Evolutionary conservation across 2,797 vertebrate species (phyloP).

Genomic region (Myoxocephalus aenaeus): DNA sequence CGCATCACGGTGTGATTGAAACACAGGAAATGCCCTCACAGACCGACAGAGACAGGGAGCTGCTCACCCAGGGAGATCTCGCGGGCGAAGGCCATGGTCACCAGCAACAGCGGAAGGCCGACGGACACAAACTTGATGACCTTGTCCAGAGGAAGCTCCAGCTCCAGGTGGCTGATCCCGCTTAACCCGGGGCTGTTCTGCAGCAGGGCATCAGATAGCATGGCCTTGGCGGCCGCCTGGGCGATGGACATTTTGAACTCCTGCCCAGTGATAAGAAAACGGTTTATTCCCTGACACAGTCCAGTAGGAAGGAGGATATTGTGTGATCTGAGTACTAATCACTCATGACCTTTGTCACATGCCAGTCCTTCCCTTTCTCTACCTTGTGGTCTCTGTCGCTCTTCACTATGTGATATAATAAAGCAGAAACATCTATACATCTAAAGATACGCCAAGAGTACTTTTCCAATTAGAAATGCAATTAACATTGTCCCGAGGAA

Average conservation of each 20-base stretch:
- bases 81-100: conserved; percentile 92
- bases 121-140: conserved; percentile 93
- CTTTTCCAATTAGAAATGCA: background rate
- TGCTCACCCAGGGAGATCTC: conserved; percentile 92
- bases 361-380: background rate
- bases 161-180: conserved; percentile 84
- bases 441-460: background rate
- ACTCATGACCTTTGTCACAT: conserved; percentile 18
- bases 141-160: conserved; percentile 94
- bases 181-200: conserved; percentile 79
- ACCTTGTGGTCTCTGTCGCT: background rate
- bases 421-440: background rate
- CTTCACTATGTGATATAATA: conserved; percentile 3
- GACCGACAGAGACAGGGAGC: conserved; percentile 41
- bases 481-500: background rate
- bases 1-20: background rate
- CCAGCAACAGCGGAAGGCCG: conserved; percentile 92
- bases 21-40: background rate
- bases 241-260: conserved; percentile 91
- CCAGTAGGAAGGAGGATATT: background rate
- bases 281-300: conserved; percentile 22
- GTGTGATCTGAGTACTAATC: conserved; percentile 1
- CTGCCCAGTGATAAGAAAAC: conserved; percentile 55
- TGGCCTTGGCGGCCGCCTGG: conserved; percentile 90
- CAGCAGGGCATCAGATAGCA: conserved; percentile 94